Percentiles rank a stretch among this genome's conserved stretches.
Evolutionary conservation across 1,140 invertebrate genomes (phyloP).

Genomic region (Cherax destructor): DNA sequence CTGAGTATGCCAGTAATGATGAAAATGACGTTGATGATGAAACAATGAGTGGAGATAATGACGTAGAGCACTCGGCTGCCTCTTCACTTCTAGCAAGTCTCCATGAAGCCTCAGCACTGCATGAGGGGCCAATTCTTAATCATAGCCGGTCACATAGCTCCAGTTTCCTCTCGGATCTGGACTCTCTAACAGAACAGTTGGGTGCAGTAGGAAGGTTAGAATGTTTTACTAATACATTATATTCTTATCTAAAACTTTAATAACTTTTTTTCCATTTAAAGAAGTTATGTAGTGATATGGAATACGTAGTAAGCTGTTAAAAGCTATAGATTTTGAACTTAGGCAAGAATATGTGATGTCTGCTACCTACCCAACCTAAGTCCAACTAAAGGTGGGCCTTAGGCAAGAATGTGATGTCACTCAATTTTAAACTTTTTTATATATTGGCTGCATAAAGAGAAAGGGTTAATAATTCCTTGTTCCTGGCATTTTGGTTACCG

Average conservation of each 20-base stretch:
- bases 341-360: too few relatives aligned
- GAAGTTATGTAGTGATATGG: too few relatives aligned
- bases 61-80: constrained; percentile 80
- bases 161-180: constrained; percentile 51
- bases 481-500: too few relatives aligned
- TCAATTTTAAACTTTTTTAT: too few relatives aligned
- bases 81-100: constrained; percentile 74
- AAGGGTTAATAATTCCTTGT: too few relatives aligned
- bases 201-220: constrained; percentile 54
- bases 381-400: too few relatives aligned
- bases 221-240: background rate
- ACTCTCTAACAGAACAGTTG: constrained; percentile 58
- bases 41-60: constrained; percentile 89
- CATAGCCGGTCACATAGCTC: constrained; percentile 42
- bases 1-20: constrained; percentile 79
- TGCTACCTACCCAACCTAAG: too few relatives aligned
- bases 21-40: constrained; percentile 90
- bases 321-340: too few relatives aligned
- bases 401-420: too few relatives aligned
- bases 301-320: too few relatives aligned
- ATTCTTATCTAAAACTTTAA: background rate
- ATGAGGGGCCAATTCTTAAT: constrained; percentile 56
- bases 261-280: too few relatives aligned
- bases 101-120: constrained; percentile 48
- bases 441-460: too few relatives aligned